Base-by-base conservation (phyloP, 2,113 vertebrate genomes). In the Dromaius novaehollandiae region DNA sequence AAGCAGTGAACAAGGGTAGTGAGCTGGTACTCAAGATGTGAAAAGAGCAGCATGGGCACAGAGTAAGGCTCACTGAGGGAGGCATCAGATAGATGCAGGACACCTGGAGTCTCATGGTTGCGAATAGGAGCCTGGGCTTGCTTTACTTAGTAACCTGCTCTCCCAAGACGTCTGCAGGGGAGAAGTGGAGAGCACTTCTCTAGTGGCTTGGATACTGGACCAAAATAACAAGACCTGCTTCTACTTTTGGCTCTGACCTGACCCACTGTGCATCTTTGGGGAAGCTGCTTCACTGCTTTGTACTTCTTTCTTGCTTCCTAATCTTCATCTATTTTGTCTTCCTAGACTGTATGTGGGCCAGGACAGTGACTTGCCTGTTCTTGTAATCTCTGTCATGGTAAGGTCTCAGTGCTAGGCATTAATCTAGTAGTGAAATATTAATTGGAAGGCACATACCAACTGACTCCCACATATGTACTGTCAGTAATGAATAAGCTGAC, bases 401-500 rank as follows among this genome's bases (percentile, higher is more conserved):
- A 8, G 9, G 42, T 50, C 55, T 34, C 30, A 68, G 32, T 68
- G n/a, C 25, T 50, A 79, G 24, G 28, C 34, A 38, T 44, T 86
- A 61, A 51, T 83, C 79, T 73, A 73, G 28, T 26, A 60, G 56
- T 65, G 17, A n/a, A 91, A 86, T 91, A 80, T 19, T 83, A 86
- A 56, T 75, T 69, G 60, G 73, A 75, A 81, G 34, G 24, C 68
- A 48, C 15, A 19, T 71, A 63, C 25, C 14, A 63, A n/a, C 63
- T 71, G 38, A 84, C 32, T 78, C 10, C 64, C 50, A 84, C 40
- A 38, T 13, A 70, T 32, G n/a, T 66, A 58, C 34, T 34, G 65
- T 18, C 22, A 51, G 40, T 56, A 86, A 76, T 22, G n/a, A 93
- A 50, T 8, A 81, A 81, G 25, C 11, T 70, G 50, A 83, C 34